Evolutionary conservation across 1,140 invertebrate species (phyloP).

Genomic region (Saccostrea glomerata): DNA sequence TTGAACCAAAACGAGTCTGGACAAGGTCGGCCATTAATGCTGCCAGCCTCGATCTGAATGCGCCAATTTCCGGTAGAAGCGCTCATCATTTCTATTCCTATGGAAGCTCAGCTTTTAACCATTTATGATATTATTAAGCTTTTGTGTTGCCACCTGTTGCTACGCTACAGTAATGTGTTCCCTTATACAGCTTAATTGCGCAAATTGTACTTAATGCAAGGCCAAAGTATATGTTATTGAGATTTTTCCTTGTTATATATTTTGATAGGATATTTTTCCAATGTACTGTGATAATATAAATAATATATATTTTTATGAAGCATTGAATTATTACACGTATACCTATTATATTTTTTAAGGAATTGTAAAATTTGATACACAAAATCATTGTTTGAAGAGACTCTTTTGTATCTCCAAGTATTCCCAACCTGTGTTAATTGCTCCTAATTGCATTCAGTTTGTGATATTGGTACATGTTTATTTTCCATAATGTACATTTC

Average conservation of each 20-base stretch:
- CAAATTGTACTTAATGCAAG: background rate
- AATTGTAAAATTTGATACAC: too few species aligned
- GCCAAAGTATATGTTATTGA: background rate
- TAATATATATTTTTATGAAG: too few species aligned
- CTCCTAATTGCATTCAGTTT: too few species aligned
- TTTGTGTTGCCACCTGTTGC: background rate
- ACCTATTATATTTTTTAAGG: too few species aligned
- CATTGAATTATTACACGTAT: too few species aligned
- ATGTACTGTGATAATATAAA: background rate
- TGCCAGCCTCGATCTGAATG: constrained; percentile 49
- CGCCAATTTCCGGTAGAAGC: constrained; percentile 46
- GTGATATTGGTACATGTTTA: too few species aligned
- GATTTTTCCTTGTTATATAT: background rate
- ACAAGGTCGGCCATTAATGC: constrained; percentile 52
- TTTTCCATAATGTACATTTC: too few species aligned
- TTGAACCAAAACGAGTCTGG: constrained; percentile 50
- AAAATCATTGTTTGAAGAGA: too few species aligned
- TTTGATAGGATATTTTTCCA: background rate
- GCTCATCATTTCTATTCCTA: constrained; percentile 48
- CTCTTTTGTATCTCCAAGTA: too few species aligned
- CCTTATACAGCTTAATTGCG: background rate
- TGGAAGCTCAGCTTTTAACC: constrained; percentile 25
- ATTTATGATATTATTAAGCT: constrained; percentile 41
- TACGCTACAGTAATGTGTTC: constrained; percentile 25
- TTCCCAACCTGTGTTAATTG: too few species aligned